Conservation (phyloP, 2,888 invertebrate genomes). For the Euplagia quadripunctaria region DNA sequence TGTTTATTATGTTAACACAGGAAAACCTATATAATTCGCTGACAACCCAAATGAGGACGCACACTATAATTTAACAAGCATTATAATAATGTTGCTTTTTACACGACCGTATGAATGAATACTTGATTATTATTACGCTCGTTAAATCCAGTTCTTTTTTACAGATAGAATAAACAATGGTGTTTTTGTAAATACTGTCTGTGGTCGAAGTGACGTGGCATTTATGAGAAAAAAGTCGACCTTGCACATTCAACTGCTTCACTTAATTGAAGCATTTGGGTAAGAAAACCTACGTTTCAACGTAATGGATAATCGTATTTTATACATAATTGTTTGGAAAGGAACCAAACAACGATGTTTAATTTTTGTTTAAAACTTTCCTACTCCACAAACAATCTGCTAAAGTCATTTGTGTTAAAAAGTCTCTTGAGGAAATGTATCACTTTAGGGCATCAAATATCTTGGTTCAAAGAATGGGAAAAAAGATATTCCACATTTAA, state of each 20-base stretch:
- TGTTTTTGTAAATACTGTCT: constrained; percentile 18
- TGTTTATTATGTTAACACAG: constrained; percentile 2
- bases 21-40: constrained; percentile 35
- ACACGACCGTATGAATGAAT: constrained; percentile 33
- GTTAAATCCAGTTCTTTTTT: constrained; percentile 25
- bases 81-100: constrained; percentile 34
- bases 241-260: not conserved
- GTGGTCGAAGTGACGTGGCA: not conserved
- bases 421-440: not conserved
- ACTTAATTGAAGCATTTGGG: not conserved
- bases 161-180: constrained; percentile 8
- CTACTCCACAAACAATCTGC: not conserved
- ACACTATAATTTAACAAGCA: constrained; percentile 39
- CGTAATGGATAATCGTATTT: not conserved
- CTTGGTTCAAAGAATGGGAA: not conserved
- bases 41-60: constrained; percentile 27
- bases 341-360: not conserved
- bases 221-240: constrained; percentile 3
- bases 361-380: not conserved
- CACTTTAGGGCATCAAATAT: not conserved
- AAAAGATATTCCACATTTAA: not conserved
- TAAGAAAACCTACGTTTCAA: not conserved
- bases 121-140: constrained; percentile 31
- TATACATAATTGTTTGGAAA: not conserved
- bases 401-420: not conserved